A percentile compares a stretch with the other conserved stretches of the same genome.
Conservation (phyloP, 2,113 vertebrate genomes). For the Gallinago undulata region DNA sequence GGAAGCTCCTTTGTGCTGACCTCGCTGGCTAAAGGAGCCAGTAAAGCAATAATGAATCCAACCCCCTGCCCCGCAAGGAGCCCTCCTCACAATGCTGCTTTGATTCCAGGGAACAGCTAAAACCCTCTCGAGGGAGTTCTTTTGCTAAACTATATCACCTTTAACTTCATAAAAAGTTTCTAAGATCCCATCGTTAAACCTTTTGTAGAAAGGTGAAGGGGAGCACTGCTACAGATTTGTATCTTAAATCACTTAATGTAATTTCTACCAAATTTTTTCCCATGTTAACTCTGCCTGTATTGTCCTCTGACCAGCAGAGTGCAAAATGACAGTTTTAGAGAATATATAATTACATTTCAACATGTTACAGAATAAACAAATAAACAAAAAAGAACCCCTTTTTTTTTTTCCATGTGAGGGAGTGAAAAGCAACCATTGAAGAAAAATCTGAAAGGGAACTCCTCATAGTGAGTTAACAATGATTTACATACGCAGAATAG, state of each 20-base stretch:
- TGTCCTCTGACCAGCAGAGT: background rate
- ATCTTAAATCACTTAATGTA: background rate
- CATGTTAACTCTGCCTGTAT: background rate
- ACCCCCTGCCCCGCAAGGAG: background rate
- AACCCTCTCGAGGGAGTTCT: background rate
- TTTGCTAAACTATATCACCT: background rate
- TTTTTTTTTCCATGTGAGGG: background rate
- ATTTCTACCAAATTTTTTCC: background rate
- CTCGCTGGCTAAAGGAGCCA: background rate
- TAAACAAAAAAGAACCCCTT: too few relatives aligned
- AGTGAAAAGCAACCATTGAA: background rate
- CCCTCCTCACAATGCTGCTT: background rate
- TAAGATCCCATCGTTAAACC: background rate
- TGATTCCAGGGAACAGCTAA: background rate
- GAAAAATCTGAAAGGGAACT: background rate
- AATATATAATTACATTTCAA: conserved; percentile 9
- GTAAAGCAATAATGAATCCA: background rate
- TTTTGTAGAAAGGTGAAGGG: background rate
- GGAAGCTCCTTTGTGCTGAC: background rate
- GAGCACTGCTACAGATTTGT: background rate
- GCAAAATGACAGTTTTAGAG: background rate
- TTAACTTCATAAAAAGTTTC: background rate
- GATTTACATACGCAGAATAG: background rate
- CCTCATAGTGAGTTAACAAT: background rate
- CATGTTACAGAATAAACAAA: background rate